These are phyloP conservation scores for Lycopodina hypogea DNA, from an alignment of 37 sponge, comb jelly and placozoan genomes.

Conservation along the genomic window DNA sequence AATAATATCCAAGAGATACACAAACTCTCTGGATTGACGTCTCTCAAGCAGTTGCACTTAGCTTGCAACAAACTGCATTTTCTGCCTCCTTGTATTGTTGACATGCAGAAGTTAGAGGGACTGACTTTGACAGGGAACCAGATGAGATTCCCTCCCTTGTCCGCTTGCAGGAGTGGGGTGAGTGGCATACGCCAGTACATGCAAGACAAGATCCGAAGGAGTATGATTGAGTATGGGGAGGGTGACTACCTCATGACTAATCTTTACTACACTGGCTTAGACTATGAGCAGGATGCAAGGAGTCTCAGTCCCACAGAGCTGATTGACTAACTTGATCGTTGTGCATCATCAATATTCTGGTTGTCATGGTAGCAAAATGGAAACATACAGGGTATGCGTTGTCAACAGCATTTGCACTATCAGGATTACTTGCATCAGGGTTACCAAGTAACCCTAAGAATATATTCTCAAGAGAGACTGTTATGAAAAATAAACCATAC, in stretches of 20 bases:
- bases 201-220: not conserved
- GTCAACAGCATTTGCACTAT: too few relatives aligned
- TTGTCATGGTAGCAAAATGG: too few relatives aligned
- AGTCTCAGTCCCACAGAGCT: not conserved
- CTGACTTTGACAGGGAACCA: constrained; percentile 51
- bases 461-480: too few relatives aligned
- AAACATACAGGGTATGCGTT: too few relatives aligned
- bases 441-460: too few relatives aligned
- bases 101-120: constrained; percentile 18
- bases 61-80: constrained; percentile 39
- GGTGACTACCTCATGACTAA: constrained; percentile 3
- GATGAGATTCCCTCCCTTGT: constrained; percentile 48
- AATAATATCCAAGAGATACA: constrained; percentile 22
- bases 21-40: constrained; percentile 16
- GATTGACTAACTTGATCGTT: not conserved
- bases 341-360: too few relatives aligned
- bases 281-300: not conserved
- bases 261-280: constrained; percentile 16
- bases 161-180: constrained; percentile 43
- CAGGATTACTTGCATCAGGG: too few relatives aligned
- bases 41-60: constrained; percentile 43
- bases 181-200: constrained; percentile 10
- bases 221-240: not conserved
- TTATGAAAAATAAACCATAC: too few relatives aligned
- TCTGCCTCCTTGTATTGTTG: constrained; percentile 26